Base-by-base conservation (phyloP, 2,113 vertebrate species). In the Gobiocypris rarus region DNA sequence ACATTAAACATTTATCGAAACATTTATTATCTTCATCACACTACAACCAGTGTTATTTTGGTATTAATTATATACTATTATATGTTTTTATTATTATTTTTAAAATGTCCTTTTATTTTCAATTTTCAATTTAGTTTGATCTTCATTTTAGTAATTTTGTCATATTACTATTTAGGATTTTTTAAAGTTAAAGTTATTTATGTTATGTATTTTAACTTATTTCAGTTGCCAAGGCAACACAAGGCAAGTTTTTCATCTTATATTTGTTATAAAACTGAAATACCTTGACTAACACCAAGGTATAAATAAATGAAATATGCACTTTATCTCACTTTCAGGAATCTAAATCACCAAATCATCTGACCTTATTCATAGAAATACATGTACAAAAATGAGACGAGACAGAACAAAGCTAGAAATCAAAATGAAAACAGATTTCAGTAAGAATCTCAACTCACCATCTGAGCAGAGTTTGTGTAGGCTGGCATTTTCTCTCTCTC, bases 371-470 rank as follows among this genome's bases (percentile, higher is more conserved):
- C 14, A 65, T 4, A 65, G 61, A 65, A 65, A 65, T 34, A 65
- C 38, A 38, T 38, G 38, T 38, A 6, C 28, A 65, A 34, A 31
- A 65, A 31, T 34, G 63, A 31, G 61, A 65, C 7, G 61, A 65
- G 63, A 17, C 52, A 22, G 7, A 28, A 59, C 56, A 4, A 11
- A 65, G 28, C 63, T 34, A 19, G 9, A 67, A 34, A 67, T 67
- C 63, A 31, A 19, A 67, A 34, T 0, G 3, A 34, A 67, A 8
- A 34, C 63, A 81, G 41, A 45, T n/a, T 41, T 15, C 56, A 85
- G 63, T 58, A 79, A 74, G 81, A 31, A 58, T 13, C 38, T 67
- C 76, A 63, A 80, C 56, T 80, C 56, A 80, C 69, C 77, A 74
- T 69, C n/a, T 70, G 75, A 78, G 77, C 6, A 63, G 63, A 41